Evolutionary conservation across 1,140 invertebrate species (phyloP), one percentile per base, ranked within the genome.

Genomic region (Aradophagus sp.): DNA sequence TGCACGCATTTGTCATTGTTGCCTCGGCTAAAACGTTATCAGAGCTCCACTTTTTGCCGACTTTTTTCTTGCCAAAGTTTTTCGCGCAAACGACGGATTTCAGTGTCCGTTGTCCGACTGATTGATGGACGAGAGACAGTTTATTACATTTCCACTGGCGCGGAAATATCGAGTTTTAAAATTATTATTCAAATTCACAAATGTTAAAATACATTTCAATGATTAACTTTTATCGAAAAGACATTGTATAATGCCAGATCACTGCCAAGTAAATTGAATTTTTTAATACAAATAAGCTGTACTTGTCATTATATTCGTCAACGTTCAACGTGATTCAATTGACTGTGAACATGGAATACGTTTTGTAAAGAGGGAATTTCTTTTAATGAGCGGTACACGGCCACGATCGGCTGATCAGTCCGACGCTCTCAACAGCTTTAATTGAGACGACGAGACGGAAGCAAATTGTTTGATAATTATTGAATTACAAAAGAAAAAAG

Each of bases 301-400:
- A 35, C 55, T 48, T 41, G 34, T 47, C 32, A 55, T 39, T 32
- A 35, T 48, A 47, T 53, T 61, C 31, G 55, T 55, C 48, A 55
- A 38, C 34, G 55, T 47, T 68, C 55, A 53, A 36, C 27, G 65
- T 27, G 16, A 23, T 41, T 61, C 48, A 68, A 68, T 61, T 55
- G 56, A 38, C 55, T 69, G 66, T 69, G 66, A 63, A 70, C 62
- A 70, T 70, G 31, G 52, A 70, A 70, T 62, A 69, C 50, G 42
- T 26, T 55, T 12, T 27, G 19, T 29, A 68, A 58, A 59, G 53
- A 45, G 38, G 53, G 39, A 67, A 52, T 59, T 20, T 68, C 27
- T 39, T 59, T 26, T 55, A 61, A 61, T 41, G 34, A 61, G 35
- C 35, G 14, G 41, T 26, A 27, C 8, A 38, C n/a, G 11, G 34